phyloP scores from a whole-genome alignment of 2,797 vertebrate species.

The Alauda arvensis region DNA sequence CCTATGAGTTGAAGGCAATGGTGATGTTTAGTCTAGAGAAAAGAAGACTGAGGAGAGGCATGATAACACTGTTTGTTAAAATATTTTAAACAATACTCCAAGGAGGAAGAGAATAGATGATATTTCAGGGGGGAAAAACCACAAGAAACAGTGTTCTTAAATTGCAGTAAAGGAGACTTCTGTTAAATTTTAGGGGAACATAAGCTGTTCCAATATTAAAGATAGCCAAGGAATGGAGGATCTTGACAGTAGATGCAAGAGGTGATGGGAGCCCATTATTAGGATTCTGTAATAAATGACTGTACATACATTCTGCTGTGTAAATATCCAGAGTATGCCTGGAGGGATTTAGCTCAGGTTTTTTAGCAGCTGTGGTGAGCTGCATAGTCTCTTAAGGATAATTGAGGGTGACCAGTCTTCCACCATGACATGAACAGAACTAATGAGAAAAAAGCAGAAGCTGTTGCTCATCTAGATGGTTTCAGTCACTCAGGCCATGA shows the following conservation, averaged over 20 bases:
- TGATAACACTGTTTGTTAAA: slow-evolving; percentile 32
- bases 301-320: neutral
- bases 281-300: neutral
- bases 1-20: neutral
- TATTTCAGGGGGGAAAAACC: neutral
- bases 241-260: neutral
- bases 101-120: neutral
- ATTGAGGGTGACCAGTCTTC: neutral
- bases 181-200: neutral
- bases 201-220: neutral
- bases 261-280: neutral
- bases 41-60: neutral
- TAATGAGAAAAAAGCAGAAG: neutral
- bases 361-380: neutral
- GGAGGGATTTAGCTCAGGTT: neutral
- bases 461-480: neutral
- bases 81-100: neutral
- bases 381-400: neutral
- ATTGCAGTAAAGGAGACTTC: neutral
- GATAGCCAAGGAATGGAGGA: neutral
- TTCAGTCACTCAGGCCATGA: neutral
- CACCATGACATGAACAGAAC: neutral
- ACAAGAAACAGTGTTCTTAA: neutral
- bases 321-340: neutral
- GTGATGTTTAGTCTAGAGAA: slow-evolving; percentile 47